Conservation (phyloP, 1,140 invertebrate genomes). For the Drosophila paulistorum region DNA sequence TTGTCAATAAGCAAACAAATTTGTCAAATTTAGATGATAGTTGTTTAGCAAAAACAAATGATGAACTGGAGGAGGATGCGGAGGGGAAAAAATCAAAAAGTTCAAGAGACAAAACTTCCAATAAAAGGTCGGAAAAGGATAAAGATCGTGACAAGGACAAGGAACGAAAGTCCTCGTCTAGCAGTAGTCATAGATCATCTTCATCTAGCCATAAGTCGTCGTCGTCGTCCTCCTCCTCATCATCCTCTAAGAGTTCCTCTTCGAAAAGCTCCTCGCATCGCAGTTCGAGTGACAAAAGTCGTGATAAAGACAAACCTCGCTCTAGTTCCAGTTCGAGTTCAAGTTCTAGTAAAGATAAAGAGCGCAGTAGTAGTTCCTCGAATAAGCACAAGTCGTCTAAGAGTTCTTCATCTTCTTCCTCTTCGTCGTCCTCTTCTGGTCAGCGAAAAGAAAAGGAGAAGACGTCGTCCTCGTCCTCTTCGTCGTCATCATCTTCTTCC, state of each 20-base stretch:
- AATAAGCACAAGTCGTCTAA: constrained; percentile 80
- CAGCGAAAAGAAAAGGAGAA: constrained; percentile 81
- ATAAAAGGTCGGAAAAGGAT: constrained; percentile 77
- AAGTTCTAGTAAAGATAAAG: constrained; percentile 76
- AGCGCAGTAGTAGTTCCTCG: constrained; percentile 64
- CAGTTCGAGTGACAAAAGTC: constrained; percentile 74
- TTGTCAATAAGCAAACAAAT: constrained; percentile 13
- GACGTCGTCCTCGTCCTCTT: constrained; percentile 77
- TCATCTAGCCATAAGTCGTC: constrained; percentile 75
- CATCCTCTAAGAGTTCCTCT: constrained; percentile 68
- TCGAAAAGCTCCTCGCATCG: constrained; percentile 71
- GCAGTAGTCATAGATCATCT: constrained; percentile 69
- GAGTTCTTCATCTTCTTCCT: constrained; percentile 66
- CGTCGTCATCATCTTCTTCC: constrained; percentile 8
- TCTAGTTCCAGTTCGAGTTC: constrained; percentile 62
- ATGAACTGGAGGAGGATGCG: constrained; percentile 54
- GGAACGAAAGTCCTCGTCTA: constrained; percentile 66
- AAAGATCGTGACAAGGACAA: constrained; percentile 82
- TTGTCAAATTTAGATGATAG: constrained; percentile 73
- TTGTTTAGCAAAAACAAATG: constrained; percentile 51
- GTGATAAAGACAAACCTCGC: constrained; percentile 73
- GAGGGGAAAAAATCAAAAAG: constrained; percentile 64
- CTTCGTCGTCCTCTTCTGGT: constrained; percentile 71
- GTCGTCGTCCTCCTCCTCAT: constrained; percentile 60
- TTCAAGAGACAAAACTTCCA: constrained; percentile 53